phyloP scores from a whole-genome alignment of 2,888 invertebrate genomes.

The Tetranychus truncatus region DNA sequence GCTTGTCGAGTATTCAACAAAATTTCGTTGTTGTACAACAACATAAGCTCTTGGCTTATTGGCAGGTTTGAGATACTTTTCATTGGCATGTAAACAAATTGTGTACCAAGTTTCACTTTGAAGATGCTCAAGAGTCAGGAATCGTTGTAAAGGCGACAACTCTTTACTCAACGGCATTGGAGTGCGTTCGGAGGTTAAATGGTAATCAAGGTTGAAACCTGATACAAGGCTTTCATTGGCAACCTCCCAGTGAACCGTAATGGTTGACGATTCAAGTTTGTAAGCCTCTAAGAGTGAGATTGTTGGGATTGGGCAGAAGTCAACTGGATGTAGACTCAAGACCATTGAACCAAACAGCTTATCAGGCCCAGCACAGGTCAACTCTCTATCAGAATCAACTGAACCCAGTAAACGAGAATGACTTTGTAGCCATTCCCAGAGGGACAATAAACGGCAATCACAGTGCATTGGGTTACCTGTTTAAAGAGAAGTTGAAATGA shows the following conservation, averaged over 20 bases:
- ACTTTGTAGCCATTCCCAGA: constrained; percentile 79
- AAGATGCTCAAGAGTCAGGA: constrained; percentile 53
- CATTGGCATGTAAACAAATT: constrained; percentile 69
- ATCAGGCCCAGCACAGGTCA: constrained; percentile 55
- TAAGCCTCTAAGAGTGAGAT: constrained; percentile 65
- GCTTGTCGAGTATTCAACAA: constrained; percentile 24
- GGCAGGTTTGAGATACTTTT: constrained; percentile 42
- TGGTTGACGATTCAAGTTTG: constrained; percentile 68
- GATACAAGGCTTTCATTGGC: constrained; percentile 53
- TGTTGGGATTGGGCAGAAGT: constrained; percentile 64
- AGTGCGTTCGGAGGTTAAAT: constrained; percentile 31
- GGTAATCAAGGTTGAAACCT: constrained; percentile 68
- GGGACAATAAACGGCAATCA: constrained; percentile 69
- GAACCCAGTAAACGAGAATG: constrained; percentile 51
- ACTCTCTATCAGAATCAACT: constrained; percentile 36
- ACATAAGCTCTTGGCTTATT: constrained; percentile 28
- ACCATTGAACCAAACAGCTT: constrained; percentile 56
- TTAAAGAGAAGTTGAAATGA: not conserved
- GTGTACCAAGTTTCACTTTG: constrained; percentile 60
- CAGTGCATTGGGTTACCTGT: constrained; percentile 73
- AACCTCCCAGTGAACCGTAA: constrained; percentile 56
- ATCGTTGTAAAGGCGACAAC: constrained; percentile 35
- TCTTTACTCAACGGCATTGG: constrained; percentile 22
- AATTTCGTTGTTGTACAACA: constrained; percentile 24
- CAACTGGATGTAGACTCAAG: constrained; percentile 55